Conservation (phyloP, 2,113 vertebrate species). For the Grallaria varia region DNA sequence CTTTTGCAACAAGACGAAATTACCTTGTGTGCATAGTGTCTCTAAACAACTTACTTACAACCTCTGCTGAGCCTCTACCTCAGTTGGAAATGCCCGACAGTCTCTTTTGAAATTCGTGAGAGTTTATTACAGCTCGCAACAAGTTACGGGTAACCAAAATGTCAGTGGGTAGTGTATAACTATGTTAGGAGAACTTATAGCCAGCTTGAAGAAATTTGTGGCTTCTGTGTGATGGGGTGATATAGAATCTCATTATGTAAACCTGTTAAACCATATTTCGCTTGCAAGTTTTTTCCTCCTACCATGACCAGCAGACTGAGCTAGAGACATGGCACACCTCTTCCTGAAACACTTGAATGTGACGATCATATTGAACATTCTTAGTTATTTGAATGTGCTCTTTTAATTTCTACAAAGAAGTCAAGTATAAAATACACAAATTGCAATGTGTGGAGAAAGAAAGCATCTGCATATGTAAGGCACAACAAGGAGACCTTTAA, state of each 20-base stretch:
- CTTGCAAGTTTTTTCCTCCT: conserved; percentile 4
- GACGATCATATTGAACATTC: neutral
- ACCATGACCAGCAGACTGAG: conserved; percentile 4
- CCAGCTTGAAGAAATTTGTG: conserved; percentile 25
- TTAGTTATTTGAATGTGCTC: neutral
- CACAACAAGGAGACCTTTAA: neutral
- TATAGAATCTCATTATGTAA: conserved; percentile 31
- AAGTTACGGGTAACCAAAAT: neutral
- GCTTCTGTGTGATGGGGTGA: neutral
- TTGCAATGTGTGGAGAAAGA: neutral
- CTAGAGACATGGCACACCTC: neutral
- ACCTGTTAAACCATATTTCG: conserved; percentile 25
- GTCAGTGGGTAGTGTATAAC: conserved; percentile 15
- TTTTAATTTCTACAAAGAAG: conserved; percentile 15
- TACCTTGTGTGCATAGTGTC: neutral
- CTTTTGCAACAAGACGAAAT: neutral
- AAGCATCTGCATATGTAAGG: neutral
- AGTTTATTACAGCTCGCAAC: conserved; percentile 6
- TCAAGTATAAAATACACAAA: neutral
- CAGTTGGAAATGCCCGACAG: neutral
- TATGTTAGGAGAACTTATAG: conserved; percentile 23
- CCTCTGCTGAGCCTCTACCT: neutral
- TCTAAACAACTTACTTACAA: neutral
- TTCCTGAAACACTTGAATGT: neutral
- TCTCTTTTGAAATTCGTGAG: neutral